Conservation (phyloP, 2,113 vertebrate genomes). For the Sylvietta virens region DNA sequence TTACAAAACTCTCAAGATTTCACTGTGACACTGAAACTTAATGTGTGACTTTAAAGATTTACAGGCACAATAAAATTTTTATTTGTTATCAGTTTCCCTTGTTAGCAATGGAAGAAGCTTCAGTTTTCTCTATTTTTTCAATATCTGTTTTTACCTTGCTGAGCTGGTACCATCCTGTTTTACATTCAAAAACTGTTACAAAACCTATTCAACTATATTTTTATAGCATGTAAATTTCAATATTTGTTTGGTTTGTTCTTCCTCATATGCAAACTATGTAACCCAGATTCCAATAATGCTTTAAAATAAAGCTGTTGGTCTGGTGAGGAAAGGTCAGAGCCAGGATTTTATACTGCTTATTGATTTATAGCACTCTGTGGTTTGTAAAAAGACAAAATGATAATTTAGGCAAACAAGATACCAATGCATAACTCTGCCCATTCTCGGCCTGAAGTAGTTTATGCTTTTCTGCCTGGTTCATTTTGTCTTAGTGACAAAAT, state of each 20-base stretch:
- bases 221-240: not conserved
- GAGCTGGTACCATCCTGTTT: not conserved
- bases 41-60: not conserved
- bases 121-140: not conserved
- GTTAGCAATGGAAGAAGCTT: not conserved
- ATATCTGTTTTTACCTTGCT: not conserved
- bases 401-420: not conserved
- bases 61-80: not conserved
- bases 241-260: not conserved
- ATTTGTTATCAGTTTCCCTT: not conserved
- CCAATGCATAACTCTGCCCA: not conserved
- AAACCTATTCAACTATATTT: not conserved
- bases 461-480: not conserved
- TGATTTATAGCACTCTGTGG: not conserved
- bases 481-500: constrained; percentile 1
- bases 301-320: not conserved
- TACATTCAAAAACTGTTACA: not conserved
- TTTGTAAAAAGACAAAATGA: not conserved
- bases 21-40: not conserved
- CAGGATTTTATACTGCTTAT: not conserved
- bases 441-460: not conserved
- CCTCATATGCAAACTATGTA: not conserved
- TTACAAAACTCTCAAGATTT: not conserved
- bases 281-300: not conserved
- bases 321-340: not conserved